phyloP scores from a whole-genome alignment of 2,888 invertebrate genomes.

The Zhuqinia jingwanae region DNA sequence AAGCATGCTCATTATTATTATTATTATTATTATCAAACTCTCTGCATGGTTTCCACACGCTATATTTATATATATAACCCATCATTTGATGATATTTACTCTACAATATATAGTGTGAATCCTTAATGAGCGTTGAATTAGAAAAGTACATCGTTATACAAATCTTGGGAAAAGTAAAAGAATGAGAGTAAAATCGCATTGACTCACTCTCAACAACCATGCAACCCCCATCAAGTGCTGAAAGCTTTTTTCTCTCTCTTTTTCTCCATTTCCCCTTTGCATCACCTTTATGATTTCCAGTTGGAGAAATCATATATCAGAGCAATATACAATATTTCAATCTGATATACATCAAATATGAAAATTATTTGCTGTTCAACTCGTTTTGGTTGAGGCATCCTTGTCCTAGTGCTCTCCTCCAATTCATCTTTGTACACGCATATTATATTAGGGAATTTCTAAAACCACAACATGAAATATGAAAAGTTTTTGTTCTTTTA shows the following conservation, averaged over 20 bases:
- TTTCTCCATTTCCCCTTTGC: background rate
- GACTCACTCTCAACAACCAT: no score
- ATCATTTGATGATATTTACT: background rate
- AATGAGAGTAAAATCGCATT: background rate
- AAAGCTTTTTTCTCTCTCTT: slow-evolving; percentile 23
- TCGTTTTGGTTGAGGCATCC: no score
- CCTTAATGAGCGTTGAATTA: slow-evolving; percentile 33
- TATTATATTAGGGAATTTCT: background rate
- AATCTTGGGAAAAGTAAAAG: background rate
- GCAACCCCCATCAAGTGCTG: slow-evolving; percentile 9
- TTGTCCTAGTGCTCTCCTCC: no score
- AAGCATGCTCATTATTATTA: slow-evolving; percentile 24
- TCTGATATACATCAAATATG: slow-evolving; percentile 48
- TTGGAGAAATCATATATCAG: slow-evolving; percentile 4
- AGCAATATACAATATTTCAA: slow-evolving; percentile 44
- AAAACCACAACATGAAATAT: slow-evolving; percentile 42
- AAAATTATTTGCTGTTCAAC: slow-evolving; percentile 39
- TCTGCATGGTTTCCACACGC: slow-evolving; percentile 3
- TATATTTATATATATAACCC: background rate
- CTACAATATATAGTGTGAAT: slow-evolving; percentile 17
- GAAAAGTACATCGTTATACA: background rate
- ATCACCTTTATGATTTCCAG: slow-evolving; percentile 9
- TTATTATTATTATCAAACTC: no score
- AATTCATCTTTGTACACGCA: slow-evolving; percentile 5
- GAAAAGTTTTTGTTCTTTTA: slow-evolving; percentile 25